phyloP scores from a whole-genome alignment of 2,888 invertebrate species.

The Athetis lepigone region DNA sequence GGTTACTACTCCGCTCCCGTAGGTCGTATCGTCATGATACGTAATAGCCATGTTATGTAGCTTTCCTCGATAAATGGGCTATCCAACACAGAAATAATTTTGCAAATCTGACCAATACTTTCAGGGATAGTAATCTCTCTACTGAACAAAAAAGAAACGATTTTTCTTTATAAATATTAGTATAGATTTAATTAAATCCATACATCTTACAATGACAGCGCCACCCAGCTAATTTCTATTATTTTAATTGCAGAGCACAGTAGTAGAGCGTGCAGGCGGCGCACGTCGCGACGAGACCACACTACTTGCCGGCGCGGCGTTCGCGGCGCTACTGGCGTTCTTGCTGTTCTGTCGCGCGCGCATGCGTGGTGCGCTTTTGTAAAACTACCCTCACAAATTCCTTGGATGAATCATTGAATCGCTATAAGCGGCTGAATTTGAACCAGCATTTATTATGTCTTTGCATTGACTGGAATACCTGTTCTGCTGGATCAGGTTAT shows the following conservation, averaged over 20 bases:
- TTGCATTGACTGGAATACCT: slow-evolving; percentile 24
- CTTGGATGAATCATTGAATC: slow-evolving; percentile 36
- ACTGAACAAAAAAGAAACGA: no score
- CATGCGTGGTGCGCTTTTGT: slow-evolving; percentile 79
- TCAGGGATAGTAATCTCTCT: no score
- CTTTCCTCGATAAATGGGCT: no score
- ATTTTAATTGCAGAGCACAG: slow-evolving; percentile 79
- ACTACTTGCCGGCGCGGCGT: slow-evolving; percentile 84
- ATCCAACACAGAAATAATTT: no score
- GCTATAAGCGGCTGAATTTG: slow-evolving; percentile 41
- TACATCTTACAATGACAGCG: background rate
- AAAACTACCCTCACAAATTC: slow-evolving; percentile 63
- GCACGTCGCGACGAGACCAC: slow-evolving; percentile 82
- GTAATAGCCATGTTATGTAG: no score
- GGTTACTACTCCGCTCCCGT: no score
- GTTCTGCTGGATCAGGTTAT: slow-evolving; percentile 24
- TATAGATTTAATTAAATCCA: background rate
- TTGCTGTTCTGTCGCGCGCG: slow-evolving; percentile 83
- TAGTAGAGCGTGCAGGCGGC: slow-evolving; percentile 84
- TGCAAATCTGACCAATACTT: no score
- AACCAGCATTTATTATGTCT: slow-evolving; percentile 17
- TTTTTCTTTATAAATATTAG: no score
- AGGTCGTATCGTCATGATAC: no score
- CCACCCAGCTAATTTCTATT: background rate
- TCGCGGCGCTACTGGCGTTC: slow-evolving; percentile 84